Conservation (phyloP, 2,888 invertebrate species). For the Trichopoda pennipes region DNA sequence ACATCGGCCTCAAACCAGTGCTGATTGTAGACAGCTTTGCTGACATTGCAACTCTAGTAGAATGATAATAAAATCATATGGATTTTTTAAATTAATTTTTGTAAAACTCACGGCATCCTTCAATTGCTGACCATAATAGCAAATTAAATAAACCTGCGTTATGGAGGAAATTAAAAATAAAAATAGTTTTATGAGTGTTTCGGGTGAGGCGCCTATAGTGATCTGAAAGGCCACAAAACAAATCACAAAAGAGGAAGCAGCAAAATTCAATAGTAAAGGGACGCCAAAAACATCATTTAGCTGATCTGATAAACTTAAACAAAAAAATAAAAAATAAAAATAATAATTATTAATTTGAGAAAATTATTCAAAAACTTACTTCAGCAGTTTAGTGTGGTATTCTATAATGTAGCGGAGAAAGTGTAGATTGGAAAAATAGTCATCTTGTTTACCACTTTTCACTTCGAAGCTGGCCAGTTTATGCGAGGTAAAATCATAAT, state of each 20-base stretch:
- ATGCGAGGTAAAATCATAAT: slow-evolving; percentile 72
- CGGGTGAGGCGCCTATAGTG: slow-evolving; percentile 72
- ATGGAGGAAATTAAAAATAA: slow-evolving; percentile 74
- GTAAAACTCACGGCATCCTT: slow-evolving; percentile 72
- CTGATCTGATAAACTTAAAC: slow-evolving; percentile 59
- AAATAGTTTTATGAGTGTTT: slow-evolving; percentile 72
- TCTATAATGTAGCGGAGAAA: slow-evolving; percentile 39
- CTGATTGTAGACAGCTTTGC: slow-evolving; percentile 74
- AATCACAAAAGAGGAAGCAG: slow-evolving; percentile 71
- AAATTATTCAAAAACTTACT: slow-evolving; percentile 55
- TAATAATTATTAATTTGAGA: background rate
- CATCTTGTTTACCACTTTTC: fast-evolving
- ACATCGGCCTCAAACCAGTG: slow-evolving; percentile 74
- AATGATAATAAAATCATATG: background rate
- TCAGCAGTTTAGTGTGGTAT: slow-evolving; percentile 69
- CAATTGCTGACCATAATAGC: slow-evolving; percentile 75
- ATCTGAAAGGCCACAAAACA: slow-evolving; percentile 76
- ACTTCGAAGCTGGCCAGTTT: background rate
- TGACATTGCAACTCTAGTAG: slow-evolving; percentile 70
- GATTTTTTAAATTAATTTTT: background rate
- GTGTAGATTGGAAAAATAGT: background rate
- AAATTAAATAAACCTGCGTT: slow-evolving; percentile 76
- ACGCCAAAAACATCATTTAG: slow-evolving; percentile 70
- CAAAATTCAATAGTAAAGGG: slow-evolving; percentile 72
- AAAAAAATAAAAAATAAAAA: background rate